Conservation (phyloP, 2,797 vertebrate species). For the Notoglanidium macrostoma region DNA sequence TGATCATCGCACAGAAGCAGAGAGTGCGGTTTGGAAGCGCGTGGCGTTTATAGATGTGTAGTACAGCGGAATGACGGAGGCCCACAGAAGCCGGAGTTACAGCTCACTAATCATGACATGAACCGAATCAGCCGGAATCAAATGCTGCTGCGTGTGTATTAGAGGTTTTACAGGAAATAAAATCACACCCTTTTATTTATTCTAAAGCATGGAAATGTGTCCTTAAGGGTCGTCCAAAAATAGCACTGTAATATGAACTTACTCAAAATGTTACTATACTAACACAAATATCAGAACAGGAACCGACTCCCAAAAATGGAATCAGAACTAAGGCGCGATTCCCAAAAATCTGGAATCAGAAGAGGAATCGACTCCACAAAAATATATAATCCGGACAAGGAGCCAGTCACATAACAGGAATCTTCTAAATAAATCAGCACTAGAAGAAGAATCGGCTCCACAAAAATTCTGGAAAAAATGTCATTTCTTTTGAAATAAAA, state of each 20-base stretch:
- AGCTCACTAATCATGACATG: not conserved
- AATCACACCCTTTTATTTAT: not conserved
- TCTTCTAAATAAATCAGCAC: not conserved
- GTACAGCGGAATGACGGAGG: not conserved
- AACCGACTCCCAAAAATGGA: not conserved
- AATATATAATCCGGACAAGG: not conserved
- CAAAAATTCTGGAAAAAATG: not conserved
- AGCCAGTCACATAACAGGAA: not conserved
- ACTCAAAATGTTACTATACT: not conserved
- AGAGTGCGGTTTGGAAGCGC: not conserved
- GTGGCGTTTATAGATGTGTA: not conserved
- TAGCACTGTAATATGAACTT: not conserved
- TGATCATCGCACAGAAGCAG: not conserved
- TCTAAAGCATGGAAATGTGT: not conserved
- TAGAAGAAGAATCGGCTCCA: not conserved
- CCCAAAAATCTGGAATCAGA: too few species aligned
- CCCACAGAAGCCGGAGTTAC: not conserved
- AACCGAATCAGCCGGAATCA: not conserved
- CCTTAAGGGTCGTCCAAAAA: not conserved
- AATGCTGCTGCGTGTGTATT: not conserved
- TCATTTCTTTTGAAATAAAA: not conserved
- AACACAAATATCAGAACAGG: not conserved
- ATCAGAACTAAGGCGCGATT: too few species aligned
- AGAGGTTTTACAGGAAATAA: not conserved
- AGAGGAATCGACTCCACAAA: not conserved